Evolutionary conservation across 1,140 invertebrate species (phyloP).

Genomic region (Bursaphelenchus mucronatus): DNA sequence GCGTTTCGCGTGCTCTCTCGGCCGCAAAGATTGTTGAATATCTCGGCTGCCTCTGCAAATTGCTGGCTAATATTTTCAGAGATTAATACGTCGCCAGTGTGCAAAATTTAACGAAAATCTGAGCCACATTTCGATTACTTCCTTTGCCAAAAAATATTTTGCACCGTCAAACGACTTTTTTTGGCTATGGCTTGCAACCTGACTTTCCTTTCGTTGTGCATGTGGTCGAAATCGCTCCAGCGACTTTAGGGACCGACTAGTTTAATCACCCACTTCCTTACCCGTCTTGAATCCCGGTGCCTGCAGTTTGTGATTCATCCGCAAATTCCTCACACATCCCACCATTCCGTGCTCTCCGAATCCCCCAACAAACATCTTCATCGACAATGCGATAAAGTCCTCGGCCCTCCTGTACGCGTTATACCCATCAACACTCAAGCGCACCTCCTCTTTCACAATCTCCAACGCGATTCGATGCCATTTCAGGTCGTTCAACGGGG

Average conservation of each 20-base stretch:
- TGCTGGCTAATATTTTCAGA: too few species aligned
- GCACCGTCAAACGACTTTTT: too few species aligned
- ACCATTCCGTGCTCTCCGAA: constrained; percentile 39
- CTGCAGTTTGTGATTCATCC: constrained; percentile 26
- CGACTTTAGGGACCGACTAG: constrained; percentile 9
- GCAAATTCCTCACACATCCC: constrained; percentile 43
- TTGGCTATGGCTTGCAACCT: too few species aligned
- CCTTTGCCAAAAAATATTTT: constrained; percentile 7
- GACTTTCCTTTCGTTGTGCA: constrained; percentile 1
- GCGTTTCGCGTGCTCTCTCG: too few species aligned
- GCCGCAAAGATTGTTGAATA: too few species aligned
- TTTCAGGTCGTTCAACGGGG: constrained; percentile 37
- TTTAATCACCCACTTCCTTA: too few species aligned
- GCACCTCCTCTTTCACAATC: constrained; percentile 39
- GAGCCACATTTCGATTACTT: constrained; percentile 31
- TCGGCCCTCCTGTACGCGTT: constrained; percentile 20
- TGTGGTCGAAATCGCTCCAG: background rate
- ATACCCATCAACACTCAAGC: constrained; percentile 39
- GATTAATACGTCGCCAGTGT: too few species aligned
- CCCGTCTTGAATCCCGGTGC: background rate
- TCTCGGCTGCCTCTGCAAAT: too few species aligned
- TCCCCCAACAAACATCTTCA: background rate
- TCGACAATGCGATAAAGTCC: constrained; percentile 12
- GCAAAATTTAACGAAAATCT: too few species aligned
- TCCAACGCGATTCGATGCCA: constrained; percentile 46